These are phyloP conservation scores for Augochlora pura DNA, from an alignment of 1,140 invertebrate genomes.

Conservation along the genomic window DNA sequence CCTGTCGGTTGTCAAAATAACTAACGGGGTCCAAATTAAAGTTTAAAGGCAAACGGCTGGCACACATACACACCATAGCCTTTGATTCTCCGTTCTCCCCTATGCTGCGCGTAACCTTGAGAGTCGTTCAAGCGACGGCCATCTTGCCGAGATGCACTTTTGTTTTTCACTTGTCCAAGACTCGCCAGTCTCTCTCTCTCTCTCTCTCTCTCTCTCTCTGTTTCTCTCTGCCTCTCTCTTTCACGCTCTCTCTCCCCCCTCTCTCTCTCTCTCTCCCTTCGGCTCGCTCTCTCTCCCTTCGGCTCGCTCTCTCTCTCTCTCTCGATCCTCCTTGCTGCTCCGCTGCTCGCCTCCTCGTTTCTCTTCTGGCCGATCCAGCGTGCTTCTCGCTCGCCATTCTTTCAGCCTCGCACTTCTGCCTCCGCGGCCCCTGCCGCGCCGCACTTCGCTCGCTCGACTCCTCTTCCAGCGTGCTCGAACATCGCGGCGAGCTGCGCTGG, in stretches of 20 bases:
- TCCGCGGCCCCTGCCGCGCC: constrained; percentile 3
- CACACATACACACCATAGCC: constrained; percentile 49
- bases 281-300: neutral
- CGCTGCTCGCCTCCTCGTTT: neutral
- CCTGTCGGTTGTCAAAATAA: constrained; percentile 13
- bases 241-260: too few relatives aligned
- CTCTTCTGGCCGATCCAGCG: constrained; percentile 19
- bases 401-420: neutral
- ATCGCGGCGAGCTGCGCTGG: constrained; percentile 42
- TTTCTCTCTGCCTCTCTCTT: neutral
- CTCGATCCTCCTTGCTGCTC: constrained; percentile 24
- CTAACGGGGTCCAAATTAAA: constrained; percentile 42
- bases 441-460: neutral
- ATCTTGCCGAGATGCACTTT: constrained; percentile 79
- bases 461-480: constrained; percentile 36
- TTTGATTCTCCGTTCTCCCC: constrained; percentile 33
- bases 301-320: too few relatives aligned
- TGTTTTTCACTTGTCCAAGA: constrained; percentile 74
- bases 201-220: constrained; percentile 9
- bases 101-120: constrained; percentile 74
- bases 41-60: constrained; percentile 33
- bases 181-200: constrained; percentile 58
- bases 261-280: constrained; percentile 27
- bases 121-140: constrained; percentile 75
- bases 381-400: constrained; percentile 7